phyloP scores from a whole-genome alignment of 2,888 invertebrate genomes.

The Neoitamus cyanurus region DNA sequence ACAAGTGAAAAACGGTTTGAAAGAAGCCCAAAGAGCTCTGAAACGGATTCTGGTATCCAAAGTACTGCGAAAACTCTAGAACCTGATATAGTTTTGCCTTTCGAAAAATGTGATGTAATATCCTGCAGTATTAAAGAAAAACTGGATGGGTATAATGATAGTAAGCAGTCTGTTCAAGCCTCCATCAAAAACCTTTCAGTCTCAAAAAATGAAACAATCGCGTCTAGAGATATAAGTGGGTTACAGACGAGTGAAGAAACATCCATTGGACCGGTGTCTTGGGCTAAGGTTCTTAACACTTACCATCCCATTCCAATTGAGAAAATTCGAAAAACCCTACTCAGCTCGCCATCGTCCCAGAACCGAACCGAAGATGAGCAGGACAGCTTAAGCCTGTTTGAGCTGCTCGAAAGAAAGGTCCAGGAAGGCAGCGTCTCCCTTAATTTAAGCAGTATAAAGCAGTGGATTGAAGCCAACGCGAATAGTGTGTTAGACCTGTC shows the following conservation, averaged over 20 bases:
- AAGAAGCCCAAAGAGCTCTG: neutral
- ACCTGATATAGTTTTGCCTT: neutral
- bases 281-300: conserved; percentile 66
- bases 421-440: conserved; percentile 78
- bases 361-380: conserved; percentile 53
- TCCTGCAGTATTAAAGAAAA: neutral
- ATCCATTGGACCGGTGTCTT: conserved; percentile 58
- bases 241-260: neutral
- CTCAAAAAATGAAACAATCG: neutral
- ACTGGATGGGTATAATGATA: neutral
- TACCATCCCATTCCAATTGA: conserved; percentile 60
- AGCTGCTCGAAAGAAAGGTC: conserved; percentile 80
- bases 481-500: neutral
- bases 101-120: neutral
- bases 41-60: neutral
- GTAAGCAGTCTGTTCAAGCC: neutral
- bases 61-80: neutral
- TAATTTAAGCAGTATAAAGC: conserved; percentile 74
- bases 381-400: conserved; percentile 80
- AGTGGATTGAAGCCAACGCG: conserved; percentile 56
- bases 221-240: neutral
- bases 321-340: conserved; percentile 25
- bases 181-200: neutral
- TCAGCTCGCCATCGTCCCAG: conserved; percentile 47
- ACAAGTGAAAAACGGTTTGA: neutral